These are phyloP conservation scores for Spodoptera exigua DNA, from an alignment of 2,888 invertebrate species.

Conservation along the genomic window DNA sequence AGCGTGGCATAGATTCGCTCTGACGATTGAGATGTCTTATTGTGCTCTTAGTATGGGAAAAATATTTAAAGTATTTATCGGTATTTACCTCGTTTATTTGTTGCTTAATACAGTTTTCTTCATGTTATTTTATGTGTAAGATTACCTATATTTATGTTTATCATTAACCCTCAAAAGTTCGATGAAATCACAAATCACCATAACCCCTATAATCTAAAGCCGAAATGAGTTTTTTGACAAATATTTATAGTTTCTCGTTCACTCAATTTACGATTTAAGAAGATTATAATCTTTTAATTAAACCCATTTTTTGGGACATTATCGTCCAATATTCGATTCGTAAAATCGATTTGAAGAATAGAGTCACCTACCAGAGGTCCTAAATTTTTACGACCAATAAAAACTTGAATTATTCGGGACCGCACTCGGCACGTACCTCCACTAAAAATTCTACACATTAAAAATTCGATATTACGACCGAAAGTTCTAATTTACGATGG, in stretches of 20 bases:
- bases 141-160: constrained; percentile 9
- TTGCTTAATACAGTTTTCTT: too few species aligned
- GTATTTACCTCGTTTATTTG: too few species aligned
- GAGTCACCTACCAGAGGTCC: constrained; percentile 72
- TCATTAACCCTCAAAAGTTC: constrained; percentile 26
- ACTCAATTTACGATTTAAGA: constrained; percentile 66
- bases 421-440: constrained; percentile 71
- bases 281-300: constrained; percentile 74
- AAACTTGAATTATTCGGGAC: constrained; percentile 83
- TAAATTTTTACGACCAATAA: constrained; percentile 87
- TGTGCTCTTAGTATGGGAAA: too few species aligned
- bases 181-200: constrained; percentile 44
- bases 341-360: constrained; percentile 75
- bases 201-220: constrained; percentile 44
- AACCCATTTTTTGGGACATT: constrained; percentile 57
- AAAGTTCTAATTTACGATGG: constrained; percentile 85
- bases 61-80: too few species aligned
- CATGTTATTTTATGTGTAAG: too few species aligned
- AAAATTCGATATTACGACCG: constrained; percentile 86
- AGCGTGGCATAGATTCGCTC: constrained; percentile 49
- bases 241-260: constrained; percentile 65
- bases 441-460: constrained; percentile 71
- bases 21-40: constrained; percentile 15
- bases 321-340: constrained; percentile 65
- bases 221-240: constrained; percentile 63